Base-by-base conservation (phyloP, 2,113 vertebrate genomes). In the Asarcornis scutulata region DNA sequence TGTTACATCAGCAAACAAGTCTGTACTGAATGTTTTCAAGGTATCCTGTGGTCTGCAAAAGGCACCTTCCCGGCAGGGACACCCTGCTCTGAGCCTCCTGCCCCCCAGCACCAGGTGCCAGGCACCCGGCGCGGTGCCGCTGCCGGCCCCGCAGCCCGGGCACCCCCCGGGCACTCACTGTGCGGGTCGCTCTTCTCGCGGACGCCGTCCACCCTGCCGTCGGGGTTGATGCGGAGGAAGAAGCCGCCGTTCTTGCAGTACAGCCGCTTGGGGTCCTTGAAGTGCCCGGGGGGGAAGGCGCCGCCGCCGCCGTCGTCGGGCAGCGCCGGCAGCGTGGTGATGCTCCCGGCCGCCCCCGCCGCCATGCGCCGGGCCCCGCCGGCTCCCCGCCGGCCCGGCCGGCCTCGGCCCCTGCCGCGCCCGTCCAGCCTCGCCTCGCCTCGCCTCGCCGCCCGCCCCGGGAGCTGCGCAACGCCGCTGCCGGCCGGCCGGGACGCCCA, bases 221-320 rank as follows among this genome's bases (percentile, higher is more conserved):
- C 99, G 34, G 99, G 97, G 81, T 97, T 98, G 87, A 99, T 99
- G 97, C 99, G 98, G 92, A 99, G 95, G 96, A 99, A 99, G 97
- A 98, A 99, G 90, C 99, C 99, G 15, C 99, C 99, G 94, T 99
- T 99, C 90, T 99, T 99, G 96, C 99, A 99, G 97, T 99, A 99
- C 14, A 99, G 98, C 72, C 99, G 96, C 86, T 99, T 99, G 89
- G 99, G 99, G 23, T 99, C 99, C 97, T 98, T 99, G 96, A 99
- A 99, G 97, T 97, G 98, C 17, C 99, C 99, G 1, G 99, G 98
- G 7, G 99, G 97, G 64, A 99, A 99, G 60, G 98, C 97, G 56
- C 97, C 89, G 71, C 98, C 95, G 80, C 97, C 97, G 48, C 98
- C 97, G 94, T 98, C 99, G 82, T 99, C 99, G 83, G 99, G 95